Base-by-base conservation (phyloP, 2,113 vertebrate genomes). In the Petrocephalus zakoni region DNA sequence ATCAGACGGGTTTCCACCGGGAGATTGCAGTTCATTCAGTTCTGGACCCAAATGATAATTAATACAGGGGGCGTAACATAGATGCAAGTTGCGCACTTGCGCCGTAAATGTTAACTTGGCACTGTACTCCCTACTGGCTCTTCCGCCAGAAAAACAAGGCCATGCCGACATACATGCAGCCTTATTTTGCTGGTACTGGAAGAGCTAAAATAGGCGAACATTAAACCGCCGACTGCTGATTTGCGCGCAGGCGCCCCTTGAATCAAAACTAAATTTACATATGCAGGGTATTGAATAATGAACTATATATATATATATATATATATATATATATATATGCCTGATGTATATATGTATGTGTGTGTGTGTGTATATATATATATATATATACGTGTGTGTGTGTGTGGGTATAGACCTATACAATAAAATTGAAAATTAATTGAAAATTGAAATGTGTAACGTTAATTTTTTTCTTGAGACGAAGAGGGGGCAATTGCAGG, bases 351-450 rank as follows among this genome's bases (percentile, higher is more conserved):
- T 58, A 7, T 75, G 2, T 75, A 17, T 37, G 15, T 17, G 29
- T 72, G 56, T n/a, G 58, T n/a, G 61, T 64, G 58, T 55, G 17
- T n/a, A n/a, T 15, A 53, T 53, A 10, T 53, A 53, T 53, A 15
- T 64, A 17, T 37, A 22, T 19, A 22, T 19, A 8, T 0, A n/a
- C 0, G 46, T 0, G 22, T 22, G 49, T 9, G n/a, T 46, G 46
- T 1, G 49, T 2, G 46, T 29, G 17, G 19, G 13, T 22, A 49
- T n/a, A 22, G 17, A 37, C 46, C 29, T 78, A 55, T 42, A 78
- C 13, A 83, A 83, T 49, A 83, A 83, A 83, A 83, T 21, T 55
- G n/a, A 85, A 55, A 85, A 34, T 53, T 85, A n/a, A n/a, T n/a
- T n/a, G n/a, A n/a, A n/a, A 17, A 86, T 4, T 55, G 10, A 86